phyloP scores from a whole-genome alignment of 1,140 invertebrate species.

The Platyscapa corneri region DNA sequence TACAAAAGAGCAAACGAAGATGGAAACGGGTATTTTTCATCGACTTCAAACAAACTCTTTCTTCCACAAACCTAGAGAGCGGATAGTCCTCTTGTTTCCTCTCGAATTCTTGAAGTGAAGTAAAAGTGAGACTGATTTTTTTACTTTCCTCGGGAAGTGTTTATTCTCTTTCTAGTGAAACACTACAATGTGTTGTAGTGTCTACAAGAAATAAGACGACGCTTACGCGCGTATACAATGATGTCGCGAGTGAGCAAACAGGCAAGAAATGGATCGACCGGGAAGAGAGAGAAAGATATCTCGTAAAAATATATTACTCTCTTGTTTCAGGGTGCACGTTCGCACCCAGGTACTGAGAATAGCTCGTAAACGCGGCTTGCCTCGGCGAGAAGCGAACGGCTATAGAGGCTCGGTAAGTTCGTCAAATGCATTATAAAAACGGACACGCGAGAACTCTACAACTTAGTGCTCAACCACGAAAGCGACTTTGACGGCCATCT shows the following conservation, averaged over 20 bases:
- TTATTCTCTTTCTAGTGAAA: not conserved
- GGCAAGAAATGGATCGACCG: conserved; percentile 3
- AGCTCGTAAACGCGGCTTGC: conserved; percentile 38
- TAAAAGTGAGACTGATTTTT: not conserved
- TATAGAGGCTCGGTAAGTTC: not conserved
- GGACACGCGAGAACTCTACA: not conserved
- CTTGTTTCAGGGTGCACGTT: not conserved
- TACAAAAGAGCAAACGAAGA: not conserved
- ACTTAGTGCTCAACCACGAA: conserved; percentile 1
- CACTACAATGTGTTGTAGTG: not conserved
- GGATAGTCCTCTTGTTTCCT: not conserved
- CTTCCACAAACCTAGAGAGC: not conserved
- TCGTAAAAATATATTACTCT: not conserved
- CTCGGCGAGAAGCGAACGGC: conserved; percentile 31
- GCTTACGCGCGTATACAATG: not conserved
- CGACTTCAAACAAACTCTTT: not conserved
- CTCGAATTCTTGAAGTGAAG: not conserved
- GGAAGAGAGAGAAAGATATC: not conserved
- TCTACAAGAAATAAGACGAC: not conserved
- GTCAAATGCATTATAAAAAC: conserved; percentile 29
- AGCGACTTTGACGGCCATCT: conserved; percentile 11
- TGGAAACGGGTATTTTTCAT: not conserved
- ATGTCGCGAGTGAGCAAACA: not conserved
- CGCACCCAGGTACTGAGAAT: conserved; percentile 27
- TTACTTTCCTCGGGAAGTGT: not conserved